Conservation (phyloP, 2,888 invertebrate species). For the Macropis europaea region DNA sequence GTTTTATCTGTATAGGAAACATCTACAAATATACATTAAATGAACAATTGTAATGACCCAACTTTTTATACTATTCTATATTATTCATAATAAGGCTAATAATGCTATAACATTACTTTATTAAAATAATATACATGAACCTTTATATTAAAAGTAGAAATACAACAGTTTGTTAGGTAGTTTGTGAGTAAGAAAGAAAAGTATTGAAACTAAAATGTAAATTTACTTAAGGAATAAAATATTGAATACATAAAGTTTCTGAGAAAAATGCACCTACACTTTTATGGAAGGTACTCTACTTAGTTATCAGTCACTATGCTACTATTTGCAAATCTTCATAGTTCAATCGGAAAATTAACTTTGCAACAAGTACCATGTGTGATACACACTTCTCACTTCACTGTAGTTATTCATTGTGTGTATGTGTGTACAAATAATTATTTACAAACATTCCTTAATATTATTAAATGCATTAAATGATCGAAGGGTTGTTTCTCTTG, state of each 20-base stretch:
- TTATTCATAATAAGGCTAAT: neutral
- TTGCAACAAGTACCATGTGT: conserved; percentile 28
- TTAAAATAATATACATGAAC: neutral
- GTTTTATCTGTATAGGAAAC: conserved; percentile 78
- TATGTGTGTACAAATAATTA: neutral
- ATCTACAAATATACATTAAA: conserved; percentile 63
- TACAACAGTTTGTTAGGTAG: too few relatives aligned
- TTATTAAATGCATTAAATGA: conserved; percentile 3
- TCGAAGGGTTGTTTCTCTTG: neutral
- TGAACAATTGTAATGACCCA: neutral
- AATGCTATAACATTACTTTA: neutral
- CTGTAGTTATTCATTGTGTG: neutral
- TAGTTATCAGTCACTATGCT: conserved; percentile 3
- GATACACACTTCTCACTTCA: conserved; percentile 16
- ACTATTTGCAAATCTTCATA: conserved; percentile 24
- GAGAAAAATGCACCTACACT: conserved; percentile 41
- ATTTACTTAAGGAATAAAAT: neutral
- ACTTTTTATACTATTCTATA: neutral
- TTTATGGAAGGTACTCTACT: conserved; percentile 22
- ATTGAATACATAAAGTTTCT: neutral
- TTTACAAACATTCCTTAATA: conserved; percentile 11
- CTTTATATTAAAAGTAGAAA: neutral
- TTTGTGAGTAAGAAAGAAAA: neutral
- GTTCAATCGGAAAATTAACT: neutral
- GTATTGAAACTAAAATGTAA: neutral